phyloP scores from a whole-genome alignment of 1,140 invertebrate species.

The Ectropis grisescens region DNA sequence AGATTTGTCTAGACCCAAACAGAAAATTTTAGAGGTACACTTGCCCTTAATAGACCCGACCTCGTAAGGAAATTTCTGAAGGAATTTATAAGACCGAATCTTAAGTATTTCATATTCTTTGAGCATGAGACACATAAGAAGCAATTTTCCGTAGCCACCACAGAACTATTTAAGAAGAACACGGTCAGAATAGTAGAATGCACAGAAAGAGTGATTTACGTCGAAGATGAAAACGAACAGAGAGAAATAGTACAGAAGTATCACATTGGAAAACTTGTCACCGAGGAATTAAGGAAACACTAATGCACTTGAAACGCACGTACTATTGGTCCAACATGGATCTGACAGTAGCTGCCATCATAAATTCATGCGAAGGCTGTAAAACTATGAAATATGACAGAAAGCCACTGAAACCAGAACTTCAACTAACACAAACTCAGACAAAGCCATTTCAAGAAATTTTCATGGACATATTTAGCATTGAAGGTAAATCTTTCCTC shows the following conservation, averaged over 20 bases:
- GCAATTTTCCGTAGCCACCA: not conserved
- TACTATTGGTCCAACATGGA: not conserved
- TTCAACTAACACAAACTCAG: not conserved
- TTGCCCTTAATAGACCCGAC: not conserved
- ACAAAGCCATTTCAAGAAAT: not conserved
- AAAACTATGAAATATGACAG: not conserved
- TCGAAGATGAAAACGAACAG: not conserved
- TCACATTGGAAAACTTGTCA: not conserved
- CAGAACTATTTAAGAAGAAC: not conserved
- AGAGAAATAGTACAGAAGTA: not conserved
- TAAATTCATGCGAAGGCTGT: not conserved
- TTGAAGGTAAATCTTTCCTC: not conserved
- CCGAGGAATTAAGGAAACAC: not conserved
- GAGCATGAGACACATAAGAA: not conserved
- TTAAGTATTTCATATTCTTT: not conserved
- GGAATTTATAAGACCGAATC: not conserved
- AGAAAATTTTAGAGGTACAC: not conserved
- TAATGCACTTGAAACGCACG: not conserved
- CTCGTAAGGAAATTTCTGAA: not conserved
- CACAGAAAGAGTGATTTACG: not conserved
- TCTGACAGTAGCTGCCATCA: not conserved
- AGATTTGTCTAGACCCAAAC: not conserved
- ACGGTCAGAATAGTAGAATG: not conserved
- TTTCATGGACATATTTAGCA: not conserved
- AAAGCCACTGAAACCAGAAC: not conserved